Conservation (phyloP, 2,113 vertebrate genomes). For the Lontra canadensis region DNA sequence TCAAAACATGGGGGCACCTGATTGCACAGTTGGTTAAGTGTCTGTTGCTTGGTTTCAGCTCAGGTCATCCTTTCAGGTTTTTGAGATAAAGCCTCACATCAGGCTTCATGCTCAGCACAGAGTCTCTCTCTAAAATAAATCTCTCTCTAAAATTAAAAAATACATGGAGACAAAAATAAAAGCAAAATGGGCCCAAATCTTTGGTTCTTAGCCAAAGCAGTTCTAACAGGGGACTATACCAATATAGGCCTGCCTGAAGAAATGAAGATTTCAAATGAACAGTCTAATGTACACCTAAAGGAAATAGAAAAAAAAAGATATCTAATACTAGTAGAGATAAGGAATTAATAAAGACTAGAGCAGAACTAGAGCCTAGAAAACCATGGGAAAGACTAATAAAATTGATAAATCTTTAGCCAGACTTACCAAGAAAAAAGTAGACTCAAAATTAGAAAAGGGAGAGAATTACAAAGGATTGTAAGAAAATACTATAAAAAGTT, state of each 20-base stretch:
- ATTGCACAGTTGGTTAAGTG: not conserved
- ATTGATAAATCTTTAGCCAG: not conserved
- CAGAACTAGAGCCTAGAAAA: not conserved
- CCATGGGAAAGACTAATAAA: not conserved
- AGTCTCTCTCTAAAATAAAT: not conserved
- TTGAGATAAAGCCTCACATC: not conserved
- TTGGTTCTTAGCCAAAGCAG: not conserved
- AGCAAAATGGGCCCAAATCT: not conserved
- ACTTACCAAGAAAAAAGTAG: not conserved
- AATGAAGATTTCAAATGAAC: not conserved
- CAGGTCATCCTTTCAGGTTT: not conserved
- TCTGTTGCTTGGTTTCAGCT: not conserved
- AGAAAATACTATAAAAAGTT: not conserved
- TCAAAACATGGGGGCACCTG: not conserved
- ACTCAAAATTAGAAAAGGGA: not conserved
- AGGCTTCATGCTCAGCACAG: not conserved
- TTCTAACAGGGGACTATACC: not conserved
- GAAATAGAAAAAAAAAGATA: not conserved
- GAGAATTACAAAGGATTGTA: not conserved
- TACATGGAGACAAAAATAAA: not conserved
- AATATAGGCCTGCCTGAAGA: not conserved
- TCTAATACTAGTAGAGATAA: not conserved
- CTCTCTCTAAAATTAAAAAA: not conserved
- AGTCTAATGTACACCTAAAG: not conserved
- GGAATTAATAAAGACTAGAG: not conserved